Evolutionary conservation across 2,888 invertebrate genomes (phyloP).

Genomic region (Ectropis crepuscularia): DNA sequence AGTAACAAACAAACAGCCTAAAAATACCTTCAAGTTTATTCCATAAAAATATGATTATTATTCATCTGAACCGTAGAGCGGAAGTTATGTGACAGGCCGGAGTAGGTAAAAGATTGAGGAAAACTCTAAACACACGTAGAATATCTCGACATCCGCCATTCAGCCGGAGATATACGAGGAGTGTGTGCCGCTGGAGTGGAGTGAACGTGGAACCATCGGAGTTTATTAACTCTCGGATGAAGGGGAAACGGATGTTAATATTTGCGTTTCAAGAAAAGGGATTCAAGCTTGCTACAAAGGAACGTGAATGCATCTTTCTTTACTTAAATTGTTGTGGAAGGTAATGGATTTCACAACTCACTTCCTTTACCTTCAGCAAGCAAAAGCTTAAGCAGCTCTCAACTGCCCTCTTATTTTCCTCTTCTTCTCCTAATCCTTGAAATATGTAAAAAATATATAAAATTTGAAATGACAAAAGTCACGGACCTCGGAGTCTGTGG

Average conservation of each 20-base stretch:
- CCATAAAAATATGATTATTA: neutral
- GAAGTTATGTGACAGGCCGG: slow-evolving; percentile 1
- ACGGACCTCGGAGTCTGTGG: too few species aligned
- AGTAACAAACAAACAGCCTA: too few species aligned
- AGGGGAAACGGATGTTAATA: neutral
- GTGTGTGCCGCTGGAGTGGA: neutral
- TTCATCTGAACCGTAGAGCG: neutral
- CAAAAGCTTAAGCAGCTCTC: too few species aligned
- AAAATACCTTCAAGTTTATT: neutral
- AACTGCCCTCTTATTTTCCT: too few species aligned
- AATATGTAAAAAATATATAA: too few species aligned
- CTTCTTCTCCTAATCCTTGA: too few species aligned
- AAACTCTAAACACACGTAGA: neutral
- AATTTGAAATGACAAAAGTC: too few species aligned
- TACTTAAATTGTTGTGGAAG: too few species aligned
- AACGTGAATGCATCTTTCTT: too few species aligned
- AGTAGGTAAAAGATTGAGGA: slow-evolving; percentile 1
- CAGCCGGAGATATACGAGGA: slow-evolving; percentile 6
- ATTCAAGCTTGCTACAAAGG: neutral
- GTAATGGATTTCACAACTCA: too few species aligned
- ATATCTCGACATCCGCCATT: neutral
- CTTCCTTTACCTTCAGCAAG: too few species aligned
- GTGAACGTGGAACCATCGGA: neutral
- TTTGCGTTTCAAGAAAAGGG: neutral
- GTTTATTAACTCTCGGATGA: slow-evolving; percentile 2